Evolutionary conservation across 2,888 invertebrate genomes (phyloP).

Genomic region (Drosophila yooni): DNA sequence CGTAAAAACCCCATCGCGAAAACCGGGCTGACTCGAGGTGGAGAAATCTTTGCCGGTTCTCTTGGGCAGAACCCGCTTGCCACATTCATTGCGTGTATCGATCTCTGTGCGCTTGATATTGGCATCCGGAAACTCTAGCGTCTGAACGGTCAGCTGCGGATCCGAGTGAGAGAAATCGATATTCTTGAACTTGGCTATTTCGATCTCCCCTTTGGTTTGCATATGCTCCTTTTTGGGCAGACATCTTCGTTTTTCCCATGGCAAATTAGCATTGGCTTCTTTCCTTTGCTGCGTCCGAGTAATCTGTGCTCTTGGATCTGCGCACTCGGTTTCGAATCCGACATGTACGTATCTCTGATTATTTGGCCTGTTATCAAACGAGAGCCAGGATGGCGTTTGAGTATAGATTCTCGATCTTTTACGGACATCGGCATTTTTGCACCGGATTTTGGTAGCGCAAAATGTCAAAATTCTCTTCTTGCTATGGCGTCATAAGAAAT

Average conservation of each 20-base stretch:
- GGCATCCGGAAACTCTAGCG: constrained; percentile 66
- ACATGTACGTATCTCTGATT: constrained; percentile 23
- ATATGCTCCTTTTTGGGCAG: constrained; percentile 36
- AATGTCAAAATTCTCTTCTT: neutral
- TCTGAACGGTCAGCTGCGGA: constrained; percentile 63
- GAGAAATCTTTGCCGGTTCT: constrained; percentile 57
- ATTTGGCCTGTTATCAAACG: neutral
- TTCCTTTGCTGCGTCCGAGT: neutral
- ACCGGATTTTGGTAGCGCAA: neutral
- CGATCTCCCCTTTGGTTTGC: constrained; percentile 37
- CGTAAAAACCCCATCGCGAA: constrained; percentile 59
- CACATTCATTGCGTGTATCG: constrained; percentile 55
- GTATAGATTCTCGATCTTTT: neutral
- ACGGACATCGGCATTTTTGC: constrained; percentile 22
- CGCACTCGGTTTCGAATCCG: neutral
- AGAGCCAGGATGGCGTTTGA: neutral
- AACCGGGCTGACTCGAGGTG: constrained; percentile 72
- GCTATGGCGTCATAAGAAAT: constrained; percentile 8
- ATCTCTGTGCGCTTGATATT: constrained; percentile 55
- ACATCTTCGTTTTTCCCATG: constrained; percentile 30
- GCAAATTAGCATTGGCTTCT: neutral
- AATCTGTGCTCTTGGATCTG: neutral
- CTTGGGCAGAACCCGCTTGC: constrained; percentile 39
- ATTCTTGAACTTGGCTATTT: constrained; percentile 61
- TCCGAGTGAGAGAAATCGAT: constrained; percentile 62